A percentile compares a stretch with the other conserved stretches of the same genome.
These are phyloP conservation scores for Phymanthus crucifer DNA, from an alignment of 92 coral and sea anemone species.

Conservation along the genomic window DNA sequence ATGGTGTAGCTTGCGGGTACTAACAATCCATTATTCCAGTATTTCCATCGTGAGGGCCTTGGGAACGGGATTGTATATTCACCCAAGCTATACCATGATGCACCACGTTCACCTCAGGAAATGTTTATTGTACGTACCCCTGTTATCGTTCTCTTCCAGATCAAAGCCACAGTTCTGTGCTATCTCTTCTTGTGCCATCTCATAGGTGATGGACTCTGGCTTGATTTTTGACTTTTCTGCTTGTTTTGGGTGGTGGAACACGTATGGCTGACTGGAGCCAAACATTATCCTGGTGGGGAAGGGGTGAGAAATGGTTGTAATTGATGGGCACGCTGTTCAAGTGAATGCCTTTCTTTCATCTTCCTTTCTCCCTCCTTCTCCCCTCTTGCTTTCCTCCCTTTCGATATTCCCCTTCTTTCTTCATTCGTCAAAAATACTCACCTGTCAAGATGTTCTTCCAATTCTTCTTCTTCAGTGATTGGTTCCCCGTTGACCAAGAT, in stretches of 20 bases:
- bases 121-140: constrained; percentile 51
- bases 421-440: background rate
- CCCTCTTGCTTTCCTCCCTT: background rate
- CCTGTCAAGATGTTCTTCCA: constrained; percentile 96
- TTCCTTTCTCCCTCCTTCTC: background rate
- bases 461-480: constrained; percentile 72
- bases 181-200: too few relatives aligned
- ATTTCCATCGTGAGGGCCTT: too few relatives aligned
- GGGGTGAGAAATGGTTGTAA: background rate
- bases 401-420: background rate
- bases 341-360: background rate
- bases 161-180: constrained; percentile 89
- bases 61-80: background rate
- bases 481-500: constrained; percentile 96
- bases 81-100: background rate
- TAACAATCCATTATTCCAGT: too few relatives aligned
- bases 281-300: constrained; percentile 77
- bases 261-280: constrained; percentile 89
- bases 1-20: too few relatives aligned
- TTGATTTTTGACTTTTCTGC: constrained; percentile 61
- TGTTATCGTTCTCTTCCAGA: constrained; percentile 70
- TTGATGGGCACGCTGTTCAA: background rate
- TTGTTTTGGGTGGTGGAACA: constrained; percentile 87
- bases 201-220: constrained; percentile 69
- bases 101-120: too few relatives aligned